These are phyloP conservation scores for Chloroceryle inda DNA, from an alignment of 2,797 vertebrate species.

Conservation along the genomic window DNA sequence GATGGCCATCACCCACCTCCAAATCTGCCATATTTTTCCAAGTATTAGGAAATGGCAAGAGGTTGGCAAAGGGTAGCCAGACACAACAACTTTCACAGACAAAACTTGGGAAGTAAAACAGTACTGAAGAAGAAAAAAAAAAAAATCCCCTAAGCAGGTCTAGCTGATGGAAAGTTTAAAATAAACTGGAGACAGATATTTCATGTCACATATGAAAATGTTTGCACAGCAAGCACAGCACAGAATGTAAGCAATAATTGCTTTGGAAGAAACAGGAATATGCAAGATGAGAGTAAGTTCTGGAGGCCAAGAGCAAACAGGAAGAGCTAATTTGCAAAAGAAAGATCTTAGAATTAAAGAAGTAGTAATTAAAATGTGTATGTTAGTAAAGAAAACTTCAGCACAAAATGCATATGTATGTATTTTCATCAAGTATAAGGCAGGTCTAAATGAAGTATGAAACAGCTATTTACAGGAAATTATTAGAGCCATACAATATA, in stretches of 20 bases:
- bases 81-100: background rate
- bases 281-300: background rate
- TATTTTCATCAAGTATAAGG: background rate
- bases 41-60: background rate
- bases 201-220: background rate
- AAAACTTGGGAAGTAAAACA: background rate
- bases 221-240: background rate
- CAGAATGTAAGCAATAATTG: background rate
- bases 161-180: background rate
- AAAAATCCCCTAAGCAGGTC: background rate
- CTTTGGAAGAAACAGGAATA: background rate
- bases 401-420: background rate
- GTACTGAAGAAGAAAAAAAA: background rate
- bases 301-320: background rate
- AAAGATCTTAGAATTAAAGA: background rate
- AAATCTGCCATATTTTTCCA: background rate
- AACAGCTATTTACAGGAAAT: background rate
- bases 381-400: background rate
- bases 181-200: background rate
- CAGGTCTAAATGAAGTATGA: background rate
- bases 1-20: background rate
- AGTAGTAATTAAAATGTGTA: background rate
- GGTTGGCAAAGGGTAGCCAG: background rate
- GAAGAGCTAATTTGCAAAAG: constrained; percentile 13
- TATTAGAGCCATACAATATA: background rate